Conservation (phyloP, 2,113 vertebrate species). For the Lycaon pictus region DNA sequence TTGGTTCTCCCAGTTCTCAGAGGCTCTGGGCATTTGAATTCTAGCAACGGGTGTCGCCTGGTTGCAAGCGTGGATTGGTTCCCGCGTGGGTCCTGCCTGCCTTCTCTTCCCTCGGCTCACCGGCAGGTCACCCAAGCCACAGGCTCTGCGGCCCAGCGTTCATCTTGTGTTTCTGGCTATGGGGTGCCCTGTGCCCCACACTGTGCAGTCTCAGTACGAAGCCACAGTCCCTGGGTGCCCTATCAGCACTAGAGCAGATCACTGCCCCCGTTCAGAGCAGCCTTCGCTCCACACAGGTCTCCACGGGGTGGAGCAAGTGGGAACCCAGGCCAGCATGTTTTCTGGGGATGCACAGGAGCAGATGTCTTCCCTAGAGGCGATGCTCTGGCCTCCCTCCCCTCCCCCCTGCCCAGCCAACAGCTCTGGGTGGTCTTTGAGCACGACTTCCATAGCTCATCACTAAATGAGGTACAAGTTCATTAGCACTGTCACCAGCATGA, state of each 20-base stretch:
- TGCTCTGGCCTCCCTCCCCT: fast-evolving
- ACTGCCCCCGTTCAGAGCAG: fast-evolving
- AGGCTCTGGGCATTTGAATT: not conserved
- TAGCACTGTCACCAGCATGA: fast-evolving
- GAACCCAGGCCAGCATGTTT: fast-evolving
- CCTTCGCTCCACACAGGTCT: not conserved
- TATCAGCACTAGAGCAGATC: fast-evolving
- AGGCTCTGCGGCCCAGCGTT: fast-evolving
- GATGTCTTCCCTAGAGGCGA: not conserved
- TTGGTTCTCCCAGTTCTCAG: fast-evolving
- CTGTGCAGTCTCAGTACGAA: fast-evolving
- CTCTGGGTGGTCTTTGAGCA: fast-evolving
- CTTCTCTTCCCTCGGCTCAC: fast-evolving
- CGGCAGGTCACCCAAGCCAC: fast-evolving
- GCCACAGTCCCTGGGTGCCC: fast-evolving
- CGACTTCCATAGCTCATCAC: not conserved
- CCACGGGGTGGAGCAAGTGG: fast-evolving
- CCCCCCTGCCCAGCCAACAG: not conserved
- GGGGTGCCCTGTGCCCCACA: too few species aligned
- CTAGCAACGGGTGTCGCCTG: not conserved
- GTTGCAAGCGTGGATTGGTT: not conserved
- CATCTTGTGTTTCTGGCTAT: not conserved
- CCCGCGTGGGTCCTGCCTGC: not conserved
- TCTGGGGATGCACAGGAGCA: fast-evolving
- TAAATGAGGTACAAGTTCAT: not conserved